Evolutionary conservation across 2,888 invertebrate genomes (phyloP).

Genomic region (Zootermopsis nevadensis): DNA sequence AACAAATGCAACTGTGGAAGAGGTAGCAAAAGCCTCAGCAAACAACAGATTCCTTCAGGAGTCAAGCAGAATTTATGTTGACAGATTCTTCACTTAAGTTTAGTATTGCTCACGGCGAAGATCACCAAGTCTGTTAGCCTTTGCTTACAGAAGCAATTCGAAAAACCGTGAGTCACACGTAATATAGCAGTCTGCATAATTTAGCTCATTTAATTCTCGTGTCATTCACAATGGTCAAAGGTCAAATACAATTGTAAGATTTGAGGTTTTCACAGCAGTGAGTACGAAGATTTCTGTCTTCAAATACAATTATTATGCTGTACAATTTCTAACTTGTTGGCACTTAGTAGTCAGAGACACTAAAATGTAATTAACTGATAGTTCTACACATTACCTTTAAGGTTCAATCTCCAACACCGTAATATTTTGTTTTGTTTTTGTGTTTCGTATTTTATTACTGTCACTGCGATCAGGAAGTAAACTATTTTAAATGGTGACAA

Average conservation of each 20-base stretch:
- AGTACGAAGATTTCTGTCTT: too few relatives aligned
- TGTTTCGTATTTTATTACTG: neutral
- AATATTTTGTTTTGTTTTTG: neutral
- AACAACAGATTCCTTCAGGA: neutral
- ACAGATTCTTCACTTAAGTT: neutral
- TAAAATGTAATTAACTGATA: too few relatives aligned
- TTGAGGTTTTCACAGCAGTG: too few relatives aligned
- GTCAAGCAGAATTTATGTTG: neutral
- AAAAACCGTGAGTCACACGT: neutral
- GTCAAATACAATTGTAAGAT: too few relatives aligned
- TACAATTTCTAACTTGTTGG: too few relatives aligned
- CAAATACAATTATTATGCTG: too few relatives aligned
- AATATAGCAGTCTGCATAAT: slow-evolving; percentile 26
- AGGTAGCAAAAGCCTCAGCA: neutral
- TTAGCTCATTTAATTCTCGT: slow-evolving; percentile 28
- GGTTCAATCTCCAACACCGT: too few relatives aligned
- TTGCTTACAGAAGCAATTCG: neutral
- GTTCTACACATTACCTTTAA: too few relatives aligned
- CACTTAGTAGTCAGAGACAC: too few relatives aligned
- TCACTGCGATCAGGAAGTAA: neutral
- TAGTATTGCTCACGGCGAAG: neutral
- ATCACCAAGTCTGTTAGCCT: neutral
- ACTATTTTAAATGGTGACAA: neutral
- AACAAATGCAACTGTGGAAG: neutral
- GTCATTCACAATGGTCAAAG: too few relatives aligned